phyloP scores from a whole-genome alignment of 2,113 vertebrate species.

The Entosphenus tridentatus region DNA sequence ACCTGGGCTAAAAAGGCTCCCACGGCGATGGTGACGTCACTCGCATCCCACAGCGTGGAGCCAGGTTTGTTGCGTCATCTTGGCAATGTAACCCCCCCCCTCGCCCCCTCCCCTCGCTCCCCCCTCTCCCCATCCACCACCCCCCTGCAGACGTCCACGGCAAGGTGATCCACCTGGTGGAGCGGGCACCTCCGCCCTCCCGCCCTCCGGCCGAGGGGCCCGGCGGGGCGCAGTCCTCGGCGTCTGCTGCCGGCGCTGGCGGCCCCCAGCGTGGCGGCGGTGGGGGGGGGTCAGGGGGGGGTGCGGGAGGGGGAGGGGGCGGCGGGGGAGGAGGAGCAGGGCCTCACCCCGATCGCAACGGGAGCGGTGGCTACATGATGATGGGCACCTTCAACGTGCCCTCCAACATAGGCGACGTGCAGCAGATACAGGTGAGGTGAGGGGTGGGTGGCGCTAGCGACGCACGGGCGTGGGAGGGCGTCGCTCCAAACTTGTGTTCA shows the following conservation, averaged over 20 bases:
- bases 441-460: no score
- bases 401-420: slow-evolving; percentile 45
- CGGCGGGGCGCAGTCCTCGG: slow-evolving; percentile 20
- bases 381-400: slow-evolving; percentile 72
- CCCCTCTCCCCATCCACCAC: background rate
- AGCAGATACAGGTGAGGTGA: slow-evolving; percentile 15
- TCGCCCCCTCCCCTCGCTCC: background rate
- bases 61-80: background rate
- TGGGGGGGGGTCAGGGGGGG: no score
- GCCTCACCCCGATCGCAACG: slow-evolving; percentile 39
- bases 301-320: no score
- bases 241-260: slow-evolving; percentile 18
- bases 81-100: background rate
- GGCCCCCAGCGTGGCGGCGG: no score
- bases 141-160: slow-evolving; percentile 43
- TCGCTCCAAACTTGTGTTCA: no score
- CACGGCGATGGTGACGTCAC: background rate
- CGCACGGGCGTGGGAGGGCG: no score
- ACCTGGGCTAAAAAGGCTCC: background rate
- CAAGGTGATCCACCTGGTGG: slow-evolving; percentile 71
- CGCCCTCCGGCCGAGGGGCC: slow-evolving; percentile 34
- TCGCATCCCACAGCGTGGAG: background rate
- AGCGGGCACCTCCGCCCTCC: slow-evolving; percentile 54
- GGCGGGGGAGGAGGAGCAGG: slow-evolving; percentile 17
- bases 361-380: slow-evolving; percentile 78